Conservation (phyloP, 1,140 invertebrate species). For the Panagrolaimus sp. region DNA sequence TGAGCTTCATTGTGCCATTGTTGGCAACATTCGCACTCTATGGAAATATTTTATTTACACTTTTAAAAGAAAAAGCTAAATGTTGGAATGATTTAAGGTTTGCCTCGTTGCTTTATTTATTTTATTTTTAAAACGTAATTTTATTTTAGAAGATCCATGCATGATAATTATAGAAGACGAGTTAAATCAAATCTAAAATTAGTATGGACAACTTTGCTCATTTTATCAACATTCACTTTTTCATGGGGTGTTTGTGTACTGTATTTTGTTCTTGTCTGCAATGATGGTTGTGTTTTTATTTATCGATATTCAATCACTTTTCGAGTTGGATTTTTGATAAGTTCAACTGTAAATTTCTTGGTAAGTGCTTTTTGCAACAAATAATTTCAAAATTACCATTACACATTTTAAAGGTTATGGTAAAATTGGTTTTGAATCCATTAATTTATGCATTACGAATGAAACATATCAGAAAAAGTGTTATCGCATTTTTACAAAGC, state of each 20-base stretch:
- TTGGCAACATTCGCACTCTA: slow-evolving; percentile 46
- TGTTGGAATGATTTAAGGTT: slow-evolving; percentile 32
- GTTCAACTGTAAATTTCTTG: slow-evolving; percentile 41
- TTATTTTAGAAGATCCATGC: slow-evolving; percentile 20
- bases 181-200: slow-evolving; percentile 49
- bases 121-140: not conserved
- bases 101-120: slow-evolving; percentile 2
- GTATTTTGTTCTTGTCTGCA: slow-evolving; percentile 50
- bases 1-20: slow-evolving; percentile 44
- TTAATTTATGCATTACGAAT: slow-evolving; percentile 51
- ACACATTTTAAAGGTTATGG: slow-evolving; percentile 37
- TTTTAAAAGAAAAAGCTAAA: slow-evolving; percentile 47
- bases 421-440: slow-evolving; percentile 48
- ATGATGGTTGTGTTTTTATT: slow-evolving; percentile 45
- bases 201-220: slow-evolving; percentile 51
- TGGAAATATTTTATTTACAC: slow-evolving; percentile 37
- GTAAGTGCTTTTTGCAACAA: slow-evolving; percentile 23
- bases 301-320: slow-evolving; percentile 33
- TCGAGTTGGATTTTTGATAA: slow-evolving; percentile 37
- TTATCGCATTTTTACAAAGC: slow-evolving; percentile 3
- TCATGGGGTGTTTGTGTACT: slow-evolving; percentile 51
- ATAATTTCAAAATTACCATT: not conserved
- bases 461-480: slow-evolving; percentile 42
- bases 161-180: slow-evolving; percentile 22
- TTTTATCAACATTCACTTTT: slow-evolving; percentile 46